Conservation (phyloP, 2,113 vertebrate species). For the Ceuthmochares aereus region DNA sequence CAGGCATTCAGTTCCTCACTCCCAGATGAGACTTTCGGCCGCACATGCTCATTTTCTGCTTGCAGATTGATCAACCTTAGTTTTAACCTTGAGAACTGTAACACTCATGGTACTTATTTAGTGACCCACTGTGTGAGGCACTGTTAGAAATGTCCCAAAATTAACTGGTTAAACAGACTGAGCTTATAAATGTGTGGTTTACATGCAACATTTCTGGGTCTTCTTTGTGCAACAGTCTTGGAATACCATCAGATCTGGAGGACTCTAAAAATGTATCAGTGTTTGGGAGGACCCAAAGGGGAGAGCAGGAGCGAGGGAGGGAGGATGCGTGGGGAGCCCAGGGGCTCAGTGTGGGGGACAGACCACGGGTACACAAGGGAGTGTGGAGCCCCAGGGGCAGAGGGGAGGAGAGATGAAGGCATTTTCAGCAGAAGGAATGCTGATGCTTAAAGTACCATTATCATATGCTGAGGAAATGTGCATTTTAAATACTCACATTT, state of each 20-base stretch:
- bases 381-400: neutral
- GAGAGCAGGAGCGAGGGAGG: neutral
- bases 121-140: neutral
- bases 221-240: neutral
- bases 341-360: neutral
- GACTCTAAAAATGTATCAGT: neutral
- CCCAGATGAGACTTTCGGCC: neutral
- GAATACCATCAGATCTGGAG: neutral
- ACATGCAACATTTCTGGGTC: neutral
- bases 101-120: neutral
- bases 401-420: neutral
- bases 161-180: neutral
- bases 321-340: fast-evolving
- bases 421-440: neutral
- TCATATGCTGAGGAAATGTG: neutral
- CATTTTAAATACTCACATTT: slow-evolving; percentile 28
- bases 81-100: neutral
- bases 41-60: neutral
- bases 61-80: neutral
- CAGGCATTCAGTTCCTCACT: neutral
- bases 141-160: neutral
- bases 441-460: neutral
- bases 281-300: neutral
- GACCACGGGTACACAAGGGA: fast-evolving
- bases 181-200: neutral